A percentile compares a stretch with the other conserved stretches of the same genome.
Evolutionary conservation across 2,888 invertebrate species (phyloP).

Genomic region (Drosophila nr. fundita): DNA sequence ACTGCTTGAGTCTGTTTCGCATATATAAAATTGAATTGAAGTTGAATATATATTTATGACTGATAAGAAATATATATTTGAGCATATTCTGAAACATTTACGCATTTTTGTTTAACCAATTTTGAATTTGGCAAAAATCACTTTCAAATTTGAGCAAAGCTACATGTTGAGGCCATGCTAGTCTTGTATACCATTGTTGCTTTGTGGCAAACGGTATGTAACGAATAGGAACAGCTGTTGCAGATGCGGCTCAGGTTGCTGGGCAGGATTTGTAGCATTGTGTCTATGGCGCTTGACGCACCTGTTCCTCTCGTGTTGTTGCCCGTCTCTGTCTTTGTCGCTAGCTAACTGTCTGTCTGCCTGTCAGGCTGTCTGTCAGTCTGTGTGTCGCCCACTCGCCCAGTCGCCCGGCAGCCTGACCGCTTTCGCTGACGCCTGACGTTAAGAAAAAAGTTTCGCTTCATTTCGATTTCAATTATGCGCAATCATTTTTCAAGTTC

Average conservation of each 20-base stretch:
- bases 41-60: not conserved
- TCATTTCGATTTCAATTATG: conserved; percentile 80
- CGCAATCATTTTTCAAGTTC: conserved; percentile 79
- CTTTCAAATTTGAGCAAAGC: not conserved
- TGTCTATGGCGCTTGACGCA: conserved; percentile 17
- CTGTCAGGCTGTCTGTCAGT: not conserved
- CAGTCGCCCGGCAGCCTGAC: not conserved
- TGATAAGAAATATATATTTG: not conserved
- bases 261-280: conserved; percentile 21
- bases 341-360: conserved; percentile 13
- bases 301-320: not conserved
- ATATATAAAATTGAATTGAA: not conserved
- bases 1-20: not conserved
- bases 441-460: conserved; percentile 66
- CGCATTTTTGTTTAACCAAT: not conserved
- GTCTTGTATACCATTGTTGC: not conserved
- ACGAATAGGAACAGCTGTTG: conserved; percentile 38
- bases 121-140: not conserved
- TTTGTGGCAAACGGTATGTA: conserved; percentile 20
- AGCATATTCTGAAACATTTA: not conserved
- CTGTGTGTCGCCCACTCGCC: not conserved
- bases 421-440: conserved; percentile 36
- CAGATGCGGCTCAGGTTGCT: conserved; percentile 38
- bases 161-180: not conserved
- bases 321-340: not conserved